Evolutionary conservation across 2,888 invertebrate genomes (phyloP), one percentile per base, ranked within the genome.

Genomic region (Gortyna flavago): DNA sequence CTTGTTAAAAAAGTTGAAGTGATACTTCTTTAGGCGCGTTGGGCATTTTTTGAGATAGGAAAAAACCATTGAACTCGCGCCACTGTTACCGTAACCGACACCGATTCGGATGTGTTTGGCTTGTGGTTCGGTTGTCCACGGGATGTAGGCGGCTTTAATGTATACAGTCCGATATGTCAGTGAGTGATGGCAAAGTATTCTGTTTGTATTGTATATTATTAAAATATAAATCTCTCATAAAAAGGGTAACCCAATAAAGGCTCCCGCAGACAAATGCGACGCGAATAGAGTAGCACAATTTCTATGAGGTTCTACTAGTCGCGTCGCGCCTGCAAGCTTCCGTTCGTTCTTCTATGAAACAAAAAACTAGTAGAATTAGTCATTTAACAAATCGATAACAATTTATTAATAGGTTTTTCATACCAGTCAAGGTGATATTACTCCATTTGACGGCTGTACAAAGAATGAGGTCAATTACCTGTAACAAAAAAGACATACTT

Each of bases 401-500:
- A 72, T 68, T 77, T 79, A 81, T 83, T 83, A 82, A 79, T 77
- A 74, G 68, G 61, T 79, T 70, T 72, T 81, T 83, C 83, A 82
- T 84, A 88, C 88, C 84, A 76, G 77, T 81, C 85, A 83, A 75
- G 81, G 81, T 84, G 71, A 87, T 76, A 75, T 82, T 77, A 71
- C 62, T 73, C 79, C 85, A 72, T 79, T 79, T 82, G 67, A 59
- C 80, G 77, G 75, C 69, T 78, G 73, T 69, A 65, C 79, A 90
- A 89, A 92, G 88, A 91, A 91, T 89, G 83, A 86, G 85, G 84
- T 94, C 94, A 93, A 89, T 94, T 95, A 95, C 95, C 95, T 94
- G 94, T 74, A 94, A 94, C 91, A 93, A 93, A 93, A 92, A 75
- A 73, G 38, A 85, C 82, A 89, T 85, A 87, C 8, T 72, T 9